Evolutionary conservation across 2,113 vertebrate species (phyloP), one percentile per base, ranked within the genome.

Genomic region (Thymallus thymallus): DNA sequence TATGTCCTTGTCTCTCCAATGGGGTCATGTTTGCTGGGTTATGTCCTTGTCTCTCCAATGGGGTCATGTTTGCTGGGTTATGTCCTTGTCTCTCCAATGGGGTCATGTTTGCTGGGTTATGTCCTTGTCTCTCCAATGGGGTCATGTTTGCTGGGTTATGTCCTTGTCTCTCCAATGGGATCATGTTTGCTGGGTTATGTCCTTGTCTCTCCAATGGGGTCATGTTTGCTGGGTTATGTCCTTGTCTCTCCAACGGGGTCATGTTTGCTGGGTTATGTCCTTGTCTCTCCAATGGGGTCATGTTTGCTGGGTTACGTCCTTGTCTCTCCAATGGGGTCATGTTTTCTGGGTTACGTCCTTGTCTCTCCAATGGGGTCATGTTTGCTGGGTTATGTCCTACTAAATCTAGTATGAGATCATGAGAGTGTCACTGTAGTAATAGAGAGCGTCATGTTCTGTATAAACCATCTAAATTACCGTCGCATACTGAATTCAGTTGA

Each of bases 401-500:
- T 60, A 60, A 69, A 65, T 64, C 10, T 46, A 60, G 26, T 46
- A 68, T 55, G 80, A 84, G 69, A 72, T 80, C 63, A 80, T 63
- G 68, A 45, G 20, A 35, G 46, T 72, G 1, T 60, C 55, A 62
- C 65, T 46, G 30, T 46, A 68, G 60, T 81, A 85, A 88, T 75
- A 55, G 75, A 69, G 69, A 70, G 74, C 81, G 72, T 61, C 55
- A 58, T 75, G 81, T 32, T 22, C 1, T 51, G 20, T 72, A 75
- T 86, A 84, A 74, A 81, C 73, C 60, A 20, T 80, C 26, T 68
- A 26, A 46, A 68, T 71, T 75, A 29, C 35, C 55, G 30, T 75
- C 48, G 24, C 60, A 69, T 81, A 84, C 58, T 56, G 46, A 82
- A 85, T 82, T 22, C 77, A 86, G 30, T 78, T 86, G 77, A 85